Base-by-base conservation (phyloP, 2,888 invertebrate genomes). In the Liodrosophila aerea region DNA sequence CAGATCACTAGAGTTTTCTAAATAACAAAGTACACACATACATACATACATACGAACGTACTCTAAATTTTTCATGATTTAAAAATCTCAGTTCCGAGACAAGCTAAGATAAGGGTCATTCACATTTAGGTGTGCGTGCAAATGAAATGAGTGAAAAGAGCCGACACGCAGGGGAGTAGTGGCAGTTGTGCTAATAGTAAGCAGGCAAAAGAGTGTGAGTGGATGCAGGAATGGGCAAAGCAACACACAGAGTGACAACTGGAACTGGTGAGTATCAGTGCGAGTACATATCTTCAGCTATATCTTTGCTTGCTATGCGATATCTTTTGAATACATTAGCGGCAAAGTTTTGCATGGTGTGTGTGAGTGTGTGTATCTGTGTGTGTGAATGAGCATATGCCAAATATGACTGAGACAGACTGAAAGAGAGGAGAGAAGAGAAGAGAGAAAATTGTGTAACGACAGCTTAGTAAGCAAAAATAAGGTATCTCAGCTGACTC, bases 391-490 rank as follows among this genome's bases (percentile, higher is more conserved):
- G 2, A 36, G 27, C 7, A 15, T 16, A 18, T 33, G 45, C 16
- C 7, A 15, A 11, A 18, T 18, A 33, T 16, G 27, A 22, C 33
- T 8, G 22, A 18, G 22, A 22, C 3, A 22, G 36, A 15, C 33
- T 13, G 39, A 9, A 15, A 37, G 57, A 51, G n/a, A 36, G 18
- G 7, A 33, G 15, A 5, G 22, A 9, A 27, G 13, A 2, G 47
- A 12, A 34, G 33, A 36, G 36, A 13, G 36, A 36, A 39, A 61
- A 52, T 69, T 76, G 59, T 76, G 69, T 73, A 73, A 76, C 73
- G 60, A 57, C 37, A 69, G 57, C 69, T 54, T 49, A 64, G 59
- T 53, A 64, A 73, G 64, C 51, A 68, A 60, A 68, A 73, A 51
- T 56, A 40, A 64, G 41, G 41, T 47, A 16, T 39, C 31, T 52